Conservation (phyloP, 2,888 invertebrate genomes). For the Mimas tiliae region DNA sequence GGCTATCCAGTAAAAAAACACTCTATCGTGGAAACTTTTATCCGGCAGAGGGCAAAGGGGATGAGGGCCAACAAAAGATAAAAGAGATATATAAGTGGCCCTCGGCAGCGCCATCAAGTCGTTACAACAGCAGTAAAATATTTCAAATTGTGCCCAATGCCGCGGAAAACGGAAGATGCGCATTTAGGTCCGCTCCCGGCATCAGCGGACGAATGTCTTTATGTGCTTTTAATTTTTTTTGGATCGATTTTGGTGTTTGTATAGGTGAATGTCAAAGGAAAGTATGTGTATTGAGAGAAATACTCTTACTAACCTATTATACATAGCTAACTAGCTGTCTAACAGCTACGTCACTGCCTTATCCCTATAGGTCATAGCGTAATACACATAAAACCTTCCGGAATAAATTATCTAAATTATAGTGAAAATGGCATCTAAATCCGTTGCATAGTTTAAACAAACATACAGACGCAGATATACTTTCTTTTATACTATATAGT, state of each 20-base stretch:
- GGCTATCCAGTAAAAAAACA: conserved; percentile 59
- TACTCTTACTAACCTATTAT: too few species aligned
- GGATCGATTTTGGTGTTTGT: neutral
- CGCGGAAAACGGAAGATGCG: conserved; percentile 84
- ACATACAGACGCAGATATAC: too few species aligned
- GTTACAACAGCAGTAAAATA: conserved; percentile 84
- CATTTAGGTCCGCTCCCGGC: conserved; percentile 54
- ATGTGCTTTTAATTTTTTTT: conserved; percentile 28
- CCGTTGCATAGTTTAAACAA: too few species aligned
- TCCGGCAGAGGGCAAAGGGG: conserved; percentile 71
- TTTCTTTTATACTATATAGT: too few species aligned
- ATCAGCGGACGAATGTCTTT: conserved; percentile 28
- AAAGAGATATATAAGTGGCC: conserved; percentile 85
- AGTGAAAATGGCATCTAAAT: too few species aligned
- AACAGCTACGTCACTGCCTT: too few species aligned
- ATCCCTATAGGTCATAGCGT: too few species aligned
- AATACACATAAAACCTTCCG: too few species aligned
- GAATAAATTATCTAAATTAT: too few species aligned
- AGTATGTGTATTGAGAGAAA: neutral
- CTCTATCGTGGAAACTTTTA: conserved; percentile 60
- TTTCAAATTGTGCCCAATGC: conserved; percentile 85
- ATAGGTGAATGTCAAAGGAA: neutral
- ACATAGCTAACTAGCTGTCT: too few species aligned
- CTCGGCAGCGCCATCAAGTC: conserved; percentile 83
- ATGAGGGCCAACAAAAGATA: conserved; percentile 79